Conservation (phyloP, 1,140 invertebrate genomes). For the Lamellibrachia luymesi region DNA sequence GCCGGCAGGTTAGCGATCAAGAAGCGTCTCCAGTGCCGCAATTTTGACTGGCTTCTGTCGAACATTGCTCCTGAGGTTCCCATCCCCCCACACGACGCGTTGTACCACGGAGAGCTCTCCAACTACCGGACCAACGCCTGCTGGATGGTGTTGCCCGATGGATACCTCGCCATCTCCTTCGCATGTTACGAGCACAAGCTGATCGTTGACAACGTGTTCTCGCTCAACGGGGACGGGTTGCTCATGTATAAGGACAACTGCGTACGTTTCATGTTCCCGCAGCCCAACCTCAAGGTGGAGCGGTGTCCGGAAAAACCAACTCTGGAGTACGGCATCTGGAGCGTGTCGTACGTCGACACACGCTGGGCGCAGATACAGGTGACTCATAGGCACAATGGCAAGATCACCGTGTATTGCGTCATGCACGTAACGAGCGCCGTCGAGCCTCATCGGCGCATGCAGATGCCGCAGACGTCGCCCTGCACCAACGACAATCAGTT, state of each 20-base stretch:
- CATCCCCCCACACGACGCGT: constrained; percentile 27
- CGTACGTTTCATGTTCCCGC: constrained; percentile 19
- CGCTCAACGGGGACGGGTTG: constrained; percentile 23
- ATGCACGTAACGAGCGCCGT: constrained; percentile 25
- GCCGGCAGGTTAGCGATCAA: constrained; percentile 12
- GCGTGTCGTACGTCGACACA: constrained; percentile 7
- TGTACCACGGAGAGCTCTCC: constrained; percentile 31
- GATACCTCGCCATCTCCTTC: constrained; percentile 30
- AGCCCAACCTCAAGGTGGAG: constrained; percentile 13
- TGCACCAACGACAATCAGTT: constrained; percentile 20
- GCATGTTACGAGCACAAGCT: constrained; percentile 29
- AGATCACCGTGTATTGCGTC: constrained; percentile 19
- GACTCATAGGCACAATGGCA: neutral
- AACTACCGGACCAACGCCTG: constrained; percentile 27
- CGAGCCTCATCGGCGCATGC: constrained; percentile 16
- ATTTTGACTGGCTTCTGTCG: constrained; percentile 33
- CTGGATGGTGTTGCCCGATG: constrained; percentile 26
- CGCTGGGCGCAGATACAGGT: constrained; percentile 9
- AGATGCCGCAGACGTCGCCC: constrained; percentile 25
- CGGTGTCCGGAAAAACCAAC: constrained; percentile 18
- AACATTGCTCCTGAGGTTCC: constrained; percentile 33
- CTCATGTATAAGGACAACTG: constrained; percentile 29
- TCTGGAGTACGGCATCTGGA: constrained; percentile 23
- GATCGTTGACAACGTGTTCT: constrained; percentile 31
- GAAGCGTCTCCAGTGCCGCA: constrained; percentile 27